Conservation (phyloP, 2,113 vertebrate genomes). For the Microcebus lehilahytsara region DNA sequence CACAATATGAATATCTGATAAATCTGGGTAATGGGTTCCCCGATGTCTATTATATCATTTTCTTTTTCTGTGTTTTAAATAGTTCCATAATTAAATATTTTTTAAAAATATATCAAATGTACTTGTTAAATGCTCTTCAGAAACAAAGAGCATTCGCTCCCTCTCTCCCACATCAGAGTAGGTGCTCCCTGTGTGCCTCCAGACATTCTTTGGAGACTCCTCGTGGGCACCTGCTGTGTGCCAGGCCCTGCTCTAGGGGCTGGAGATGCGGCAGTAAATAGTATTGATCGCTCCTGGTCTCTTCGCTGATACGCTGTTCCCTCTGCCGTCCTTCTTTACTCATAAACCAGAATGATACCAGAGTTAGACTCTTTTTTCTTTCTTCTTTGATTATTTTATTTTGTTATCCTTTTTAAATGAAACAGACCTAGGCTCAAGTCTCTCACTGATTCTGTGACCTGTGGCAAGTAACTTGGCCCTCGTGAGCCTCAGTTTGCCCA, state of each 20-base stretch:
- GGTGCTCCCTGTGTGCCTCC: not conserved
- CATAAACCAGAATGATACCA: not conserved
- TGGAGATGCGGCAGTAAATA: not conserved
- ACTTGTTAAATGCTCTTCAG: not conserved
- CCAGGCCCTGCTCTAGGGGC: too few species aligned
- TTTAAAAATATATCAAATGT: not conserved
- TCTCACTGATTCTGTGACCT: not conserved
- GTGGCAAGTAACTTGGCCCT: not conserved
- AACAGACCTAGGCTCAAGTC: not conserved
- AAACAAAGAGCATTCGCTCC: not conserved
- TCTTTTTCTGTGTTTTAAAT: slow-evolving; percentile 14
- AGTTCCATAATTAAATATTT: not conserved
- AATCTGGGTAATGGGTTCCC: not conserved
- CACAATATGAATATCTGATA: not conserved
- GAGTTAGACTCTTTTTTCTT: not conserved
- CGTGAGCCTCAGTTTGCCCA: not conserved
- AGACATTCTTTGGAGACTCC: not conserved
- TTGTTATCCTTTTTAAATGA: not conserved
- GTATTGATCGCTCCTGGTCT: too few species aligned
- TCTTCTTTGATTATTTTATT: not conserved
- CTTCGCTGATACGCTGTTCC: not conserved
- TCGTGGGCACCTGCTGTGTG: not conserved
- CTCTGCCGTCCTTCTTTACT: not conserved
- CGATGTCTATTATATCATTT: not conserved
- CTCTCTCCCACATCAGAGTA: not conserved